Evolutionary conservation across 2,888 invertebrate genomes (phyloP).

Genomic region (Seira ritae): DNA sequence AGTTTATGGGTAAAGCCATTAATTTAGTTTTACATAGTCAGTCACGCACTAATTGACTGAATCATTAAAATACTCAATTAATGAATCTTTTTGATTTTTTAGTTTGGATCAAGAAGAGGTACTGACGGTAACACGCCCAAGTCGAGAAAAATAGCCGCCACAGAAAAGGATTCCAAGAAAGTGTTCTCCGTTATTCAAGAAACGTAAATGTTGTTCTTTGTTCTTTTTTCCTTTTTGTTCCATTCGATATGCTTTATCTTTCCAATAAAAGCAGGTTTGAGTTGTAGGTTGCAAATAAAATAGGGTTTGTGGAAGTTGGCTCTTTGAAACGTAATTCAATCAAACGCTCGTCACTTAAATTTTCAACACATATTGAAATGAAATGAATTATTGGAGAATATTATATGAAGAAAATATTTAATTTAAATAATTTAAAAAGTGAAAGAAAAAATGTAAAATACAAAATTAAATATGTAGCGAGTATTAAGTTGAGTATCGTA

Average conservation of each 20-base stretch:
- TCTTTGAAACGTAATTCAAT: background rate
- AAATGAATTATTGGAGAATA: background rate
- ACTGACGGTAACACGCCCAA: slow-evolving; percentile 49
- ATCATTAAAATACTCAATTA: slow-evolving; percentile 6
- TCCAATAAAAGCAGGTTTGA: background rate
- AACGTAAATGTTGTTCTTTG: background rate
- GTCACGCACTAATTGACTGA: background rate
- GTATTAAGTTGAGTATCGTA: background rate
- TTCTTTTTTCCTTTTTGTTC: background rate
- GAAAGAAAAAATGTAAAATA: background rate
- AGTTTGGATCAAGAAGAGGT: slow-evolving; percentile 59
- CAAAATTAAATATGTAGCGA: background rate
- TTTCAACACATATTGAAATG: background rate
- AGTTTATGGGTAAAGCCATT: slow-evolving; percentile 66
- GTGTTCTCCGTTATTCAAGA: slow-evolving; percentile 50
- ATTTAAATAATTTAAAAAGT: background rate
- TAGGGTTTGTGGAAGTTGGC: background rate
- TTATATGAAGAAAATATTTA: background rate
- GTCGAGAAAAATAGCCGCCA: slow-evolving; percentile 49
- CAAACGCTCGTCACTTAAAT: background rate
- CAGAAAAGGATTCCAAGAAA: slow-evolving; percentile 38
- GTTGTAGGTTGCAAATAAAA: too few relatives aligned
- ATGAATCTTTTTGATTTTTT: slow-evolving; percentile 25
- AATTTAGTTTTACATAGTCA: slow-evolving; percentile 3
- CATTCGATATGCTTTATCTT: background rate